Base-by-base conservation (phyloP, 2,888 invertebrate species). In the Harmothoe impar region DNA sequence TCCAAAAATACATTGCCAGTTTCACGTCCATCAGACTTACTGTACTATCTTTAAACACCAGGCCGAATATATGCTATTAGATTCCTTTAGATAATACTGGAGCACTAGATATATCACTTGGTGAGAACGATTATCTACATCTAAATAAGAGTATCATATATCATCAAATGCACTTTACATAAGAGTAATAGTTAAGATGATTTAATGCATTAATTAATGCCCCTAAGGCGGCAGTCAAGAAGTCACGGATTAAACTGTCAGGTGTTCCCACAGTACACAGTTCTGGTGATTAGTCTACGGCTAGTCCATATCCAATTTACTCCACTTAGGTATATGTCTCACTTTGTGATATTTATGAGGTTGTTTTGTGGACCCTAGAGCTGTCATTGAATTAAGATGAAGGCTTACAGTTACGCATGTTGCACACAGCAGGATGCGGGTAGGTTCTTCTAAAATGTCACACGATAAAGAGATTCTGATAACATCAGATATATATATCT, bases 181-280 rank as follows among this genome's bases (percentile, higher is more conserved):
- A 43, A 10, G 43, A 43, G 43, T 43, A 10, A n/a, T 43, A 3
- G 43, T 10, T 3, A 43, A 43, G 43, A 43, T 10, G 43, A 10
- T 10, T 7, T 43, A 10, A 43, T 43, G 43, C 43, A 43, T 25
- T n/a, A 17, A 54, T 54, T 54, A 62, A 62, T 25, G 62, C 23
- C 23, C 68, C 31, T 29, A 25, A 77, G 77, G 77, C 77, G 31
- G 5, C 1, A 77, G 77, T 77, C 77, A 31, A 77, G 77, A 77
- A 77, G 77, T 77, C 77, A 77, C 10, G 77, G 17, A 77, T 77
- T 77, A 77, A 31, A 25, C 77, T 77, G 77, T 77, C 77, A 77
- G n/a, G 20, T 77, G 1, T 77, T 31, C 31, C 31, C 77, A 10
- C 25, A 3, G 0, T 3, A 29, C 5, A 23, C 31, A 31, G 3